phyloP scores from a whole-genome alignment of 2,888 invertebrate species.

The Sericinus montela region DNA sequence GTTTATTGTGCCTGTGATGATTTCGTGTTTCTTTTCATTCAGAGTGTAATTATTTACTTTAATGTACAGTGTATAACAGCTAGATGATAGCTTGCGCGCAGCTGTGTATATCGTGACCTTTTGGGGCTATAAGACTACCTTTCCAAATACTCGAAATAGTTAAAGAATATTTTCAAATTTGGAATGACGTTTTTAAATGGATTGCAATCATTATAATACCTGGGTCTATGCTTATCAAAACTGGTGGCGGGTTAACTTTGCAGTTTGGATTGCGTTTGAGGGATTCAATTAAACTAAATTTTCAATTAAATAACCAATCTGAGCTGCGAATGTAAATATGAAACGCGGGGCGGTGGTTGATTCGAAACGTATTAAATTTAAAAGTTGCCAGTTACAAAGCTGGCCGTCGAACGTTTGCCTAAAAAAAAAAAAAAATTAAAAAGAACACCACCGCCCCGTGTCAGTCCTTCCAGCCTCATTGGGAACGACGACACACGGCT shows the following conservation, averaged over 20 bases:
- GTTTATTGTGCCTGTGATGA: slow-evolving; percentile 3
- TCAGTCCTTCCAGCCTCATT: slow-evolving; percentile 44
- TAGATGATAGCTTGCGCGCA: slow-evolving; percentile 70
- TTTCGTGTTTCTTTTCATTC: background rate
- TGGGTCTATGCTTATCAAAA: slow-evolving; percentile 57
- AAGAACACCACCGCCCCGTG: slow-evolving; percentile 26
- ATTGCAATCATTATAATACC: slow-evolving; percentile 43
- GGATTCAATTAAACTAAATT: background rate
- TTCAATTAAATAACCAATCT: slow-evolving; percentile 26
- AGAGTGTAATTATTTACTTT: slow-evolving; percentile 25
- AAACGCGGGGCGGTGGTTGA: slow-evolving; percentile 46
- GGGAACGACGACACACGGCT: slow-evolving; percentile 77
- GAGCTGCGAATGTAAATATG: slow-evolving; percentile 39
- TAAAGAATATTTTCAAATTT: slow-evolving; percentile 12
- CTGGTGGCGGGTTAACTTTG: slow-evolving; percentile 66
- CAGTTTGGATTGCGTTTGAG: slow-evolving; percentile 30
- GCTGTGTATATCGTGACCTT: slow-evolving; percentile 72
- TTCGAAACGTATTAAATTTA: background rate
- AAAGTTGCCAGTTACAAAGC: too few species aligned
- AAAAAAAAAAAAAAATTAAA: background rate
- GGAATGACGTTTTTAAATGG: slow-evolving; percentile 34
- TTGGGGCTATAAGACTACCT: slow-evolving; percentile 55
- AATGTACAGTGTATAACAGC: slow-evolving; percentile 55
- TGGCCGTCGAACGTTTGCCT: background rate
- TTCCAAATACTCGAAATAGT: slow-evolving; percentile 39